Base-by-base conservation (phyloP, 2,113 vertebrate genomes). In the Accipiter virgatus region DNA sequence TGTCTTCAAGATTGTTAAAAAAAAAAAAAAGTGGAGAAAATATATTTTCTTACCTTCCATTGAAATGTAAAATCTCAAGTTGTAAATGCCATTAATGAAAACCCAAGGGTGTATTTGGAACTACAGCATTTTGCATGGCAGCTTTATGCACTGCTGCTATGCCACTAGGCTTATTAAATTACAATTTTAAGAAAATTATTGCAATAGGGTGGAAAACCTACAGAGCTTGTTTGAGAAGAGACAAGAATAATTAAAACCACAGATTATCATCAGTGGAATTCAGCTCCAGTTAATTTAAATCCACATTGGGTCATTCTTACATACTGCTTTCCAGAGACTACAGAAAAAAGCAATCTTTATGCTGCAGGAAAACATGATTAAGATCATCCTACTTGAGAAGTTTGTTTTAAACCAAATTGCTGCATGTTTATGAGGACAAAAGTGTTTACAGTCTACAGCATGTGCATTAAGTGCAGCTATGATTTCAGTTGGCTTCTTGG, bases 231-330 rank as follows among this genome's bases (percentile, higher is more conserved):
- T 94, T 92, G 61, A 86, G 58, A 95, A 86, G 83, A 73, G 74
- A 81, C 85, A 86, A 56, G 62, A 90, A 55, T 95, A 95, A 95
- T 96, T 97, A 96, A 95, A 84, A 40, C 48, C 52, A 67, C 71
- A 66, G 85, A 91, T 96, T 86, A 88, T 34, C 74, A 92, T 95
- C 73, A 38, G 1, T 89, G 82, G 73, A 91, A 96, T 86, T 94
- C 65, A 80, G 63, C 63, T 85, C 25, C 66, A 81, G 62, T 89
- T 94, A 94, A 96, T 97, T 97, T 95, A 94, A 95, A 95, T 88
- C 70, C 58, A 47, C 29, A 26, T 38, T 85, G 81, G 82, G 73
- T 82, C 74, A 78, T 74, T 96, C 45, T 82, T 82, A 43, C 36
- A 72, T 55, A 10, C 55, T 74, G 53, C 50, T 85, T 83, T 77